Base-by-base conservation (phyloP, 2,113 vertebrate genomes). In the Pachypanchax playfairii region DNA sequence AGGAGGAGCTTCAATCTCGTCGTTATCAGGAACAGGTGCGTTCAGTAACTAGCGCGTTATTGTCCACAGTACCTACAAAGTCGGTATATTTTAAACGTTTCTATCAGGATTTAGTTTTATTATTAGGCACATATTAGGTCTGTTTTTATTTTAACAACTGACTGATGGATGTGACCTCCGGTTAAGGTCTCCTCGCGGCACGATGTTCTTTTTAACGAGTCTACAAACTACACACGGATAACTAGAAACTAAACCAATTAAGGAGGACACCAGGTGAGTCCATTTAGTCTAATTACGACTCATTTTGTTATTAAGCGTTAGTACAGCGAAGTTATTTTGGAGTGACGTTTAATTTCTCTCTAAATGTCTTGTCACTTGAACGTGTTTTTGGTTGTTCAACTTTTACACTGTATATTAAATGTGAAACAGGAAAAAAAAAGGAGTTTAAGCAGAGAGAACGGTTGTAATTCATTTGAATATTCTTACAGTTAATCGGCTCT, bases 151-250 rank as follows among this genome's bases (percentile, higher is more conserved):
- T 1, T 17, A 11, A 33, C 11, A 10, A 42, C 14, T 12, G 15
- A 44, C 75, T 57, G 43, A 83, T 86, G 82, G 82, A 75, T 39
- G 71, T 44, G 13, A 10, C 54, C 18, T 62, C 65, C 42, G 64
- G 75, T 58, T 85, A 73, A 52, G 51, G 15, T 3, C 9, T 51
- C 44, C 38, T 60, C 9, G 56, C 21, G 12, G 76, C 64, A 46
- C 36, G 35, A 85, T 85, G 79, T 31, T 44, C 52, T 22, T 15
- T 24, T 2, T 31, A 5, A 25, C 1, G 2, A 43, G 1, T 12
- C 51, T 20, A 35, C 33, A 39, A 31, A 38, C 54, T 7, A 29
- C 66, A 11, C 33, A 41, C 0, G 43, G 39, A 59, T 73, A 66
- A 71, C 41, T n/a, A 9, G 5, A 6, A 2, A 17, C 36, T 60